phyloP scores from a whole-genome alignment of 2,888 invertebrate genomes.

The Pheosia gnoma region DNA sequence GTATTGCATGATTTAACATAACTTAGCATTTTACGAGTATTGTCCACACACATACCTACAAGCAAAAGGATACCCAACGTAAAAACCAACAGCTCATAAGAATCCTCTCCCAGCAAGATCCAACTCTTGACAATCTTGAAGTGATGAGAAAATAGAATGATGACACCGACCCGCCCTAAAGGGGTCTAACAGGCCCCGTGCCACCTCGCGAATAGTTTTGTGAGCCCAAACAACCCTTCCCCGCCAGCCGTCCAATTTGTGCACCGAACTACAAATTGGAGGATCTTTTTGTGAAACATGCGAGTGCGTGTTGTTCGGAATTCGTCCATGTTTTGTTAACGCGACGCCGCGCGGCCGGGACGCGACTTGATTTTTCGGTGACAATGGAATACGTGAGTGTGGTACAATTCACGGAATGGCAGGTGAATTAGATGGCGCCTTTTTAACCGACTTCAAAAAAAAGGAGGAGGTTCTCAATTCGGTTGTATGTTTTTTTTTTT shows the following conservation, averaged over 20 bases:
- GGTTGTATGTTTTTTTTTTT: no score
- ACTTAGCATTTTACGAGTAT: not conserved
- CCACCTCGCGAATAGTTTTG: slow-evolving; percentile 45
- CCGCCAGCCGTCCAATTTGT: slow-evolving; percentile 36
- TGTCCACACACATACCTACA: not conserved
- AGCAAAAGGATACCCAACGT: not conserved
- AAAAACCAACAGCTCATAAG: slow-evolving; percentile 4
- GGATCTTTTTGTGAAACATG: slow-evolving; percentile 37
- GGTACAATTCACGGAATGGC: not conserved
- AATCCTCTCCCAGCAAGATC: slow-evolving; percentile 1
- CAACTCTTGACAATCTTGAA: slow-evolving; percentile 27
- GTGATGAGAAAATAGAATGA: slow-evolving; percentile 53
- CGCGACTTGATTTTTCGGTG: slow-evolving; percentile 3
- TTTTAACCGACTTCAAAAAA: no score
- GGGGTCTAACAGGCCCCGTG: slow-evolving; percentile 28
- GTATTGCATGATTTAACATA: no score
- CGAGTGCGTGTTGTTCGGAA: slow-evolving; percentile 7
- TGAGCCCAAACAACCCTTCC: slow-evolving; percentile 45
- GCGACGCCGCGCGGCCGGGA: not conserved
- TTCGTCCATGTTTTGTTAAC: slow-evolving; percentile 1
- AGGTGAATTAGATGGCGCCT: not conserved
- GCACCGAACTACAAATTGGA: slow-evolving; percentile 39
- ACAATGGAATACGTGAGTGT: slow-evolving; percentile 1
- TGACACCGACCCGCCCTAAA: slow-evolving; percentile 20
- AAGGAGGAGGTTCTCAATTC: no score